Conservation (phyloP, 2,113 vertebrate genomes). For the Pelusios castaneus region DNA sequence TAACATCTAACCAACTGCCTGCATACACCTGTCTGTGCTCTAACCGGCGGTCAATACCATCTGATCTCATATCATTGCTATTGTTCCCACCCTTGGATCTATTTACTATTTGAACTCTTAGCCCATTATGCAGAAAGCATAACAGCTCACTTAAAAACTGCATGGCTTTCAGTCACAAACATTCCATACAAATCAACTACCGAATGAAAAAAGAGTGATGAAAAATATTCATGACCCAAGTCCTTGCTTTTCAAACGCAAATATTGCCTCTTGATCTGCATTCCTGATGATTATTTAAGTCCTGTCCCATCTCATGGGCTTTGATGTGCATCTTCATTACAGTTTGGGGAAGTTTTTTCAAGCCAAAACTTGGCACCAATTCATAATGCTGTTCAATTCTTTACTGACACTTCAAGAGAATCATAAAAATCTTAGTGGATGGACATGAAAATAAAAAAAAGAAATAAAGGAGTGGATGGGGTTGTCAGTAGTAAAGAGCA, state of each 20-base stretch:
- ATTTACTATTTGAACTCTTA: background rate
- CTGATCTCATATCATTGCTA: background rate
- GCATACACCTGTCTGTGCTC: background rate
- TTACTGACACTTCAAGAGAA: slow-evolving; percentile 20
- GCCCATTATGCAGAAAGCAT: background rate
- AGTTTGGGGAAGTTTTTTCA: background rate
- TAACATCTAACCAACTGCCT: background rate
- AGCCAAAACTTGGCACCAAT: background rate
- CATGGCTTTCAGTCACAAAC: background rate
- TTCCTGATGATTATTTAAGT: background rate
- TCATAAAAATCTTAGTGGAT: background rate
- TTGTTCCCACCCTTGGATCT: background rate
- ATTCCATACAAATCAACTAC: background rate
- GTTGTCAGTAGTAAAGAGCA: background rate
- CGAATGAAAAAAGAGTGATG: background rate
- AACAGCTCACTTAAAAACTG: background rate
- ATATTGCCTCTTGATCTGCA: background rate
- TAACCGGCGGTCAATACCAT: background rate
- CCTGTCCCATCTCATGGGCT: background rate
- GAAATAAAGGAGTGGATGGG: background rate
- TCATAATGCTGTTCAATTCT: background rate
- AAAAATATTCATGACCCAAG: slow-evolving; percentile 1
- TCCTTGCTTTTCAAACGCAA: background rate
- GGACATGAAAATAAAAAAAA: background rate
- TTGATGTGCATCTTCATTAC: background rate